phyloP scores from a whole-genome alignment of 2,888 invertebrate species.

The Nezara viridula region DNA sequence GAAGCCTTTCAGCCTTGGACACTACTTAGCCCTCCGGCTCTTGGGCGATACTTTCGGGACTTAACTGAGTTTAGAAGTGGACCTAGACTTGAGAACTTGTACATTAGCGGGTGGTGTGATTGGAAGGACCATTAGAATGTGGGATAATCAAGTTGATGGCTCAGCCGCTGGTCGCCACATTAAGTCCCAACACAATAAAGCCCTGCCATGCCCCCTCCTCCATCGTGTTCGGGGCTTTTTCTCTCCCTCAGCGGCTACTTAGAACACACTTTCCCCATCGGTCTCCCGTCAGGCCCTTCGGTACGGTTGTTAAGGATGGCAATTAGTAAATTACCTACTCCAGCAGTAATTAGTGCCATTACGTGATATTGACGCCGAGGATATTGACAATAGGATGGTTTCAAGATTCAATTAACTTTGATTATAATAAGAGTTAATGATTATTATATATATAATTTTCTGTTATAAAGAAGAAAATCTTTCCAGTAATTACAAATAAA shows the following conservation, averaged over 20 bases:
- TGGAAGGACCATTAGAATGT: slow-evolving; percentile 49
- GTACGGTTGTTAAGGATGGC: neutral
- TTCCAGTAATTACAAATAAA: too few species aligned
- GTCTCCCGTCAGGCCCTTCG: neutral
- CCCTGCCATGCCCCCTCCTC: neutral
- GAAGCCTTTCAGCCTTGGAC: slow-evolving; percentile 10
- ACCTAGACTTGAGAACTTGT: slow-evolving; percentile 49
- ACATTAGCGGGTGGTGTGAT: slow-evolving; percentile 52
- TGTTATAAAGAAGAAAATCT: neutral
- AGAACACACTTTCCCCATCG: neutral
- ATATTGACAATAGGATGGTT: neutral
- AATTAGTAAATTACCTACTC: slow-evolving; percentile 20
- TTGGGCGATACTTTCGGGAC: slow-evolving; percentile 54
- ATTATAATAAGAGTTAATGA: neutral
- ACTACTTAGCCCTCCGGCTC: slow-evolving; percentile 46
- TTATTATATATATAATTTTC: neutral
- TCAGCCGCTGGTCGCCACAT: slow-evolving; percentile 18
- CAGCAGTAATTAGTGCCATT: neutral
- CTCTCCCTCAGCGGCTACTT: neutral
- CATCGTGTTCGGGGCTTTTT: neutral
- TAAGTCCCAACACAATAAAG: slow-evolving; percentile 43
- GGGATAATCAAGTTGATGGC: slow-evolving; percentile 49
- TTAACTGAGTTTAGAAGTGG: slow-evolving; percentile 55
- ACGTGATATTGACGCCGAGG: neutral
- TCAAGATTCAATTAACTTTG: neutral